Conservation (phyloP, 2,113 vertebrate species). For the Platysteira castanea region DNA sequence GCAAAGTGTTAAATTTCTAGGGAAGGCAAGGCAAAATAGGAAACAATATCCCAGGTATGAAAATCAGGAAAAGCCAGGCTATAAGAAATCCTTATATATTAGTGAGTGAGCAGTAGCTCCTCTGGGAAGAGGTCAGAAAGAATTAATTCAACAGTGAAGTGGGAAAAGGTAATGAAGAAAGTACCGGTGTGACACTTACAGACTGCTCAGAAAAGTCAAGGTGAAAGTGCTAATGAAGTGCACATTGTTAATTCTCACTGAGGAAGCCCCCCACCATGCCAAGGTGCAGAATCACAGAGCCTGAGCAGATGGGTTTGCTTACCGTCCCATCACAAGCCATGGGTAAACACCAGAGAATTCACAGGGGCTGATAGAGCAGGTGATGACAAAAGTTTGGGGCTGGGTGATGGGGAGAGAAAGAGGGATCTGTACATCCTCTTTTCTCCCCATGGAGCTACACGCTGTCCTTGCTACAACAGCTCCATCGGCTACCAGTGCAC, state of each 20-base stretch:
- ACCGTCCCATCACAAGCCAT: not conserved
- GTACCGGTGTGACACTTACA: not conserved
- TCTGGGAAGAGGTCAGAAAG: not conserved
- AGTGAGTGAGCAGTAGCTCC: not conserved
- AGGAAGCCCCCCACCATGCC: not conserved
- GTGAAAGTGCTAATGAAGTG: not conserved
- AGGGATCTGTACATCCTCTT: not conserved
- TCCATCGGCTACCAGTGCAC: not conserved
- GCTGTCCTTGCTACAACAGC: not conserved
- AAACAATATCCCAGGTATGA: not conserved
- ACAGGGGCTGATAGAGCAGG: not conserved
- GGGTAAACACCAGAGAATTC: not conserved
- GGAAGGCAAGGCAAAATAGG: not conserved
- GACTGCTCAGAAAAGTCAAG: not conserved
- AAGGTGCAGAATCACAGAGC: not conserved
- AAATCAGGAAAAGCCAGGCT: not conserved
- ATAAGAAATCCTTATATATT: not conserved
- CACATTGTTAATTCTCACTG: not conserved
- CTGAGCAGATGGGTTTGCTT: not conserved
- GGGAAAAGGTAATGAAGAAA: not conserved
- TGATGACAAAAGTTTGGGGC: not conserved
- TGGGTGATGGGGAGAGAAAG: not conserved
- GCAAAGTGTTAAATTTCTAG: not conserved
- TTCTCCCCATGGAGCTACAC: not conserved
- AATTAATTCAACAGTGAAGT: not conserved